Base-by-base conservation (phyloP, 2,113 vertebrate genomes). In the Bostrychus sinensis region DNA sequence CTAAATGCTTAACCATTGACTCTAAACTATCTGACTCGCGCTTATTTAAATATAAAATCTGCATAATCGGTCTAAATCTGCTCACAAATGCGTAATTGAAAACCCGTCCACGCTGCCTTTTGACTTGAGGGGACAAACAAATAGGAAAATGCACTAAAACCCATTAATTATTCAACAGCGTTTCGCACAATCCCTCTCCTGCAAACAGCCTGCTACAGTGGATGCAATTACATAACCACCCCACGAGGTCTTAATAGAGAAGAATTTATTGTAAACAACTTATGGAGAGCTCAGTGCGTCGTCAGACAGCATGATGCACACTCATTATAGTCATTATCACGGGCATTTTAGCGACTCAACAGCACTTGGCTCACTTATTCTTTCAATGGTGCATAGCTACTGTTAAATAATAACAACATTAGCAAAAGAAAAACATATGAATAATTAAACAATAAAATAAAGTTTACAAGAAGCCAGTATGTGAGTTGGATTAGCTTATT, bases 171-270 rank as follows among this genome's bases (percentile, higher is more conserved):
- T 83, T 14, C 17, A 81, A 70, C 30, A 42, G 12, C 69, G 20
- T 57, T 48, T 76, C 36, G 41, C 65, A 66, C 63, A 62, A 39
- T 45, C 41, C 55, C 0, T 4, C 72, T 65, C n/a, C 64, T 28
- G 34, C 43, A 48, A 66, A 66, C 66, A 72, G 75, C 55, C 69
- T 61, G 73, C 51, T 43, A 70, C 68, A 55, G 12, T 50, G 28
- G 6, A 63, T 62, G 39, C 7, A 70, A 79, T 86, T 85, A 80
- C 76, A 81, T 80, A 85, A 88, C 26, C 60, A 43, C 13, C 48
- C 65, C 19, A 58, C 50, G 55, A 66, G 57, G 19, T 69, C 62
- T 26, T 23, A 6, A 32, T 23, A 17, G 64, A 14, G 55, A 57
- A 23, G 34, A 32, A 76, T 76, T 55, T 17, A 77, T 46, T n/a